Evolutionary conservation across 2,888 invertebrate genomes (phyloP).

Genomic region (Andrena camellia): DNA sequence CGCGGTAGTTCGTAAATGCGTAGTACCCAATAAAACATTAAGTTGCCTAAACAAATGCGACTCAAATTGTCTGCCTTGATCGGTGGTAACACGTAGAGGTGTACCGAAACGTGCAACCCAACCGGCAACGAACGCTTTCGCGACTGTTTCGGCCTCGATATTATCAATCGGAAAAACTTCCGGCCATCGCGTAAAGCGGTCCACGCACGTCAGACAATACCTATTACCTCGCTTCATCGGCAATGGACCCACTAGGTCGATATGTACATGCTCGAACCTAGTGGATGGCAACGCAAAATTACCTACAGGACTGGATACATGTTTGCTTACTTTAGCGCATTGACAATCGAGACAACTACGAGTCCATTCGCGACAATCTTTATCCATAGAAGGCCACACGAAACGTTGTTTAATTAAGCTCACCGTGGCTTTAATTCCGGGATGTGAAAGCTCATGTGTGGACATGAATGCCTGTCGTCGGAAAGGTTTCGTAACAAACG

Average conservation of each 20-base stretch:
- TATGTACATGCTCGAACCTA: slow-evolving; percentile 78
- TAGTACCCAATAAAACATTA: neutral
- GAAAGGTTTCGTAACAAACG: slow-evolving; percentile 57
- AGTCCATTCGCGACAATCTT: slow-evolving; percentile 78
- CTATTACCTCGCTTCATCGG: slow-evolving; percentile 23
- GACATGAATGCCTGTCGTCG: slow-evolving; percentile 51
- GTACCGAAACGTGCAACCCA: slow-evolving; percentile 61
- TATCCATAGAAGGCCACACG: slow-evolving; percentile 81
- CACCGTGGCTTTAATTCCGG: slow-evolving; percentile 66
- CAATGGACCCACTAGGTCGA: slow-evolving; percentile 75
- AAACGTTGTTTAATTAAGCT: slow-evolving; percentile 77
- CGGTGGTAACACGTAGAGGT: slow-evolving; percentile 57
- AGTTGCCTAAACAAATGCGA: slow-evolving; percentile 56
- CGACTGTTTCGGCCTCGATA: slow-evolving; percentile 59
- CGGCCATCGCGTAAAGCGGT: slow-evolving; percentile 72
- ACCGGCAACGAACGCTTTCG: slow-evolving; percentile 26
- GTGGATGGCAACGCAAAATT: slow-evolving; percentile 68
- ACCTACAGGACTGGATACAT: slow-evolving; percentile 73
- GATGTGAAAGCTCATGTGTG: slow-evolving; percentile 72
- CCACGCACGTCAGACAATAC: slow-evolving; percentile 80
- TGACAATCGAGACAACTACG: slow-evolving; percentile 79
- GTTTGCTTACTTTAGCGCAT: slow-evolving; percentile 76
- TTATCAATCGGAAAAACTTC: slow-evolving; percentile 41
- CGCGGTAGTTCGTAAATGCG: neutral
- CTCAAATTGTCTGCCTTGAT: slow-evolving; percentile 69